Evolutionary conservation across 1,140 invertebrate genomes (phyloP).

Genomic region (Lithobius niger): DNA sequence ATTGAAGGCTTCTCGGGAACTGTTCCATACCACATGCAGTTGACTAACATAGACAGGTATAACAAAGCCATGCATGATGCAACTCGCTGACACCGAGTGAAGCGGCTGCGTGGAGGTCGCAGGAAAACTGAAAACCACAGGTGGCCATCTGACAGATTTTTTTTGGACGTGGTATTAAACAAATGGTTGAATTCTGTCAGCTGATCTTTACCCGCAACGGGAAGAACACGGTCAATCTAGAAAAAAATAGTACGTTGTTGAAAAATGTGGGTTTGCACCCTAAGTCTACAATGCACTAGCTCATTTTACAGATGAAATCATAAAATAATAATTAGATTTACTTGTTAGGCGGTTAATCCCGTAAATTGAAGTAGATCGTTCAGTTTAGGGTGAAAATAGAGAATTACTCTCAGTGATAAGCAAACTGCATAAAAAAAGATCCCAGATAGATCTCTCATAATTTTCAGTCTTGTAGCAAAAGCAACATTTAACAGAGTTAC

Average conservation of each 20-base stretch:
- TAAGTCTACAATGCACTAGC: too few relatives aligned
- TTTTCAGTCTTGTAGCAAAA: too few relatives aligned
- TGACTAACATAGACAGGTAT: constrained; percentile 40
- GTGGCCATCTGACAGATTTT: constrained; percentile 40
- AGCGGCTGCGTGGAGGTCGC: constrained; percentile 37
- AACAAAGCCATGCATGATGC: constrained; percentile 40
- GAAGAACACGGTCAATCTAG: constrained; percentile 39
- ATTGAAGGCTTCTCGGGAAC: constrained; percentile 20
- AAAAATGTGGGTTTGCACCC: background rate
- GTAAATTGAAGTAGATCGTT: too few relatives aligned
- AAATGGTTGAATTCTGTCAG: constrained; percentile 36
- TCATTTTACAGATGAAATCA: background rate
- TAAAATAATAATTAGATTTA: background rate
- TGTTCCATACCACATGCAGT: constrained; percentile 41
- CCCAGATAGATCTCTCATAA: too few relatives aligned
- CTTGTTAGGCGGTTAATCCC: too few relatives aligned
- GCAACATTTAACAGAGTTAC: too few relatives aligned
- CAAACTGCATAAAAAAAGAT: too few relatives aligned
- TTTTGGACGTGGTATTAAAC: constrained; percentile 34
- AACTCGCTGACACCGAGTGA: constrained; percentile 38
- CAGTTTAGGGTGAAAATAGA: too few relatives aligned
- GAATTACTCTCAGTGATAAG: too few relatives aligned
- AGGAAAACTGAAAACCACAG: constrained; percentile 44
- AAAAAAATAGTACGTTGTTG: background rate
- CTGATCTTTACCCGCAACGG: constrained; percentile 36